These are phyloP conservation scores for Halocaridina rubra DNA, from an alignment of 2,888 invertebrate genomes.

Conservation along the genomic window DNA sequence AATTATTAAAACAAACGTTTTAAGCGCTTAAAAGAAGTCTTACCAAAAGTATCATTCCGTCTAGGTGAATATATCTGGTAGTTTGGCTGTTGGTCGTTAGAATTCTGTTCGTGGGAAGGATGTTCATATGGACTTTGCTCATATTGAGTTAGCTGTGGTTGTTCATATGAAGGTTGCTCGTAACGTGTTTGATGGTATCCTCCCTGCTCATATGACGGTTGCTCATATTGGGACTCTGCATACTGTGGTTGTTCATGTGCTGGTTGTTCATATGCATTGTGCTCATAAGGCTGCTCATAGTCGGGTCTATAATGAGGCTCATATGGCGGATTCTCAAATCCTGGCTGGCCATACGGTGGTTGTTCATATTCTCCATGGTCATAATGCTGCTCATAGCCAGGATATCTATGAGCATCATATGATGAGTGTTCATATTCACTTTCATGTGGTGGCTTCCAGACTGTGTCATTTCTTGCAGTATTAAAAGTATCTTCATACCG, in stretches of 20 bases:
- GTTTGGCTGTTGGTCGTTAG: conserved; percentile 41
- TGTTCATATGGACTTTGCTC: background rate
- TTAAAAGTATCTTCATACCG: conserved; percentile 36
- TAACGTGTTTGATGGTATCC: conserved; percentile 32
- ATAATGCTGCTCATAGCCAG: background rate
- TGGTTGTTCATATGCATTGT: too few relatives aligned
- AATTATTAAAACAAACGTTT: too few relatives aligned
- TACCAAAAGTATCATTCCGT: too few relatives aligned
- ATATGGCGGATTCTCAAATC: conserved; percentile 38
- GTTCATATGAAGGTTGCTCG: conserved; percentile 26
- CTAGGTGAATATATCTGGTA: conserved; percentile 28
- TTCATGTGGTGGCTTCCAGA: background rate
- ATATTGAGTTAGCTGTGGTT: conserved; percentile 24
- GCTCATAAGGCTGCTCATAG: background rate
- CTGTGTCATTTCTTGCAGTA: conserved; percentile 46
- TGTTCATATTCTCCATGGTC: conserved; percentile 1
- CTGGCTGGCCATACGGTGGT: conserved; percentile 15
- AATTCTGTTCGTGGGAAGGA: background rate
- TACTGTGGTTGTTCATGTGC: conserved; percentile 23
- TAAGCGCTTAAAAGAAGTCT: too few relatives aligned
- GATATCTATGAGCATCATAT: background rate
- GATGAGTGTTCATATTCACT: background rate
- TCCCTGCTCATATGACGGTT: conserved; percentile 35
- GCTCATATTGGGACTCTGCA: background rate
- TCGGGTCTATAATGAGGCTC: too few relatives aligned